These are phyloP conservation scores for Cenopis cana DNA, from an alignment of 2,888 invertebrate species.

Conservation along the genomic window DNA sequence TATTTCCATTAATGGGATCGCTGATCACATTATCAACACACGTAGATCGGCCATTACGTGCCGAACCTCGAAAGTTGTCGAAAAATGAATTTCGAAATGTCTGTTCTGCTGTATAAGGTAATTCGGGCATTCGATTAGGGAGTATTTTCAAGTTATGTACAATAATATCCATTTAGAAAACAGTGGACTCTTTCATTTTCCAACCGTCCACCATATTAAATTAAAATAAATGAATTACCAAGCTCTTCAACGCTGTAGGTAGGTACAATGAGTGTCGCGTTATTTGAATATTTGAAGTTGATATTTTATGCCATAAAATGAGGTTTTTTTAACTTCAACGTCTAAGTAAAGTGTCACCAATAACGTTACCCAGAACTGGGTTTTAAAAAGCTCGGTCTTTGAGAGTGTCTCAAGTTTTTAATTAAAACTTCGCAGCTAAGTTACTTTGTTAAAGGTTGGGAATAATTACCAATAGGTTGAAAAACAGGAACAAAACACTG, in stretches of 20 bases:
- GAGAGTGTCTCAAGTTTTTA: conserved; percentile 56
- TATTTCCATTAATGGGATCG: conserved; percentile 37
- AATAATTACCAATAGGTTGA: conserved; percentile 41
- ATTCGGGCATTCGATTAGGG: neutral
- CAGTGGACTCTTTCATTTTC: too few relatives aligned
- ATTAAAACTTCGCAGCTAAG: conserved; percentile 57
- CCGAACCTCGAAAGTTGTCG: conserved; percentile 17
- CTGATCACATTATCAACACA: conserved; percentile 39
- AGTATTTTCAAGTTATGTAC: neutral
- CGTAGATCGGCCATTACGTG: conserved; percentile 40
- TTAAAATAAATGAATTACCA: too few relatives aligned
- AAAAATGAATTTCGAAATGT: conserved; percentile 19
- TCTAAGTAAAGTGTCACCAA: too few relatives aligned
- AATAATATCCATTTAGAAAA: too few relatives aligned
- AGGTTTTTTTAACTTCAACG: neutral
- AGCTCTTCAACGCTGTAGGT: too few relatives aligned
- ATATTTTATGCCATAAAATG: neutral
- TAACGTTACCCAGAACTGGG: conserved; percentile 30
- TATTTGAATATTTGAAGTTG: neutral
- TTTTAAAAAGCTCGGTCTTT: conserved; percentile 52
- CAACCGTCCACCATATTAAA: too few relatives aligned
- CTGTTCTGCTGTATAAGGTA: too few relatives aligned
- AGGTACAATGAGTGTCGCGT: too few relatives aligned
- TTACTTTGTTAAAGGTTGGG: conserved; percentile 42
- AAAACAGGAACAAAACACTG: conserved; percentile 41